A percentile compares a stretch with the other conserved stretches of the same genome.
Conservation (phyloP, 2,797 vertebrate genomes). For the Acipenser ruthenus region DNA sequence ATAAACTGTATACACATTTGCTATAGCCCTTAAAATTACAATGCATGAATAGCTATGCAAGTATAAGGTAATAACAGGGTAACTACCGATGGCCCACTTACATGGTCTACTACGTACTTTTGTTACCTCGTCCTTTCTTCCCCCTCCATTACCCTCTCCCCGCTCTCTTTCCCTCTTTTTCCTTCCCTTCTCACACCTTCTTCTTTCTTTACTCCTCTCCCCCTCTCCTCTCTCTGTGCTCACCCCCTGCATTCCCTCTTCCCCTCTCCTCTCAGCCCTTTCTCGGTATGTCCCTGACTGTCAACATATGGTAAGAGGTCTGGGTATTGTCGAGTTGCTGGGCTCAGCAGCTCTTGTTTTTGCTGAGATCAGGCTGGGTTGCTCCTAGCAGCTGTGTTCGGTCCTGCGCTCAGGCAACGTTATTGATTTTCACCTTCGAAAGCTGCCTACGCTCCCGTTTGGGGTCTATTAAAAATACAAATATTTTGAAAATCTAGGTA, state of each 20-base stretch:
- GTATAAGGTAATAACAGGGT: no score
- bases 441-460: background rate
- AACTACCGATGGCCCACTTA: no score
- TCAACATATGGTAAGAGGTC: background rate
- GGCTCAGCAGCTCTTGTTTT: background rate
- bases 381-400: background rate
- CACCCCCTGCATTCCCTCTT: background rate
- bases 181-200: background rate
- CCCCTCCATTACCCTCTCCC: no score
- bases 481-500: background rate
- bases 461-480: background rate
- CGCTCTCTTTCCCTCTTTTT: conserved; percentile 1
- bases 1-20: no score
- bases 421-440: background rate
- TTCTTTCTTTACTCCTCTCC: background rate
- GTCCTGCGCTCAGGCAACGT: background rate
- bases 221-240: background rate
- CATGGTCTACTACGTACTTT: no score
- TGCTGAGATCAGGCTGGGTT: background rate
- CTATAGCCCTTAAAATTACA: no score
- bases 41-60: no score
- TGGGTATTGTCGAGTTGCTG: background rate
- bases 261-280: background rate
- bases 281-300: background rate
- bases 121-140: no score